Base-by-base conservation (phyloP, 2,113 vertebrate genomes). In the Myiopsitta monachus region DNA sequence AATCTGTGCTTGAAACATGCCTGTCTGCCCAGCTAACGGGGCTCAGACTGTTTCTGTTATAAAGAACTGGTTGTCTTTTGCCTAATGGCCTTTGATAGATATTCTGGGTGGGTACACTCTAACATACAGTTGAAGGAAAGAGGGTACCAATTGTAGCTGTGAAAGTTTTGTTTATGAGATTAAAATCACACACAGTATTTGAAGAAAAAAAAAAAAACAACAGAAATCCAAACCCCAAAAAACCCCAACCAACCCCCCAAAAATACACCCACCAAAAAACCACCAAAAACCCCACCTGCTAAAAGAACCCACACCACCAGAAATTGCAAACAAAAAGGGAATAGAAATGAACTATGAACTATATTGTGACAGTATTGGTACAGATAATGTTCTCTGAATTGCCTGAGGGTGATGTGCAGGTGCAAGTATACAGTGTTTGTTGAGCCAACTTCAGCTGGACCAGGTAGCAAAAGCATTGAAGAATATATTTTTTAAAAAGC, bases 31-130 rank as follows among this genome's bases (percentile, higher is more conserved):
- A 1, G 72, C 81, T 94, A 86, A 96, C 91, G 82, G 90, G 81
- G 75, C 88, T 90, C 0, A 0, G 52, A 13, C 44, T 0, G 1
- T 51, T 92, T 26, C 67, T 93, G 61, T 63, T 85, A 86, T 94
- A 95, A 95, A 96, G 75, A 63, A 10, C 46, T 38, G 31, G 78
- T 92, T 96, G 94, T 96, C 66, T 87, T 76, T 6, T 38, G 62
- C 1, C 1, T 70, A 74, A 86, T 3, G 4, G 86, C 52, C 63
- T 73, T 74, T 63, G 68, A 51, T 62, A 24, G 54, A n/a, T 22
- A 15, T 27, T 72, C 88, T 83, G 93, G 36, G 75, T 80, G 59
- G 79, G 49, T 79, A 47, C 57, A 30, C 43, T 31, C 73, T 31
- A 28, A 39, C 11, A 3, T 6, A 23, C 9, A 18, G 52, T 31